Conservation (phyloP, 2,888 invertebrate genomes). For the Macrosoma leucophasiata region DNA sequence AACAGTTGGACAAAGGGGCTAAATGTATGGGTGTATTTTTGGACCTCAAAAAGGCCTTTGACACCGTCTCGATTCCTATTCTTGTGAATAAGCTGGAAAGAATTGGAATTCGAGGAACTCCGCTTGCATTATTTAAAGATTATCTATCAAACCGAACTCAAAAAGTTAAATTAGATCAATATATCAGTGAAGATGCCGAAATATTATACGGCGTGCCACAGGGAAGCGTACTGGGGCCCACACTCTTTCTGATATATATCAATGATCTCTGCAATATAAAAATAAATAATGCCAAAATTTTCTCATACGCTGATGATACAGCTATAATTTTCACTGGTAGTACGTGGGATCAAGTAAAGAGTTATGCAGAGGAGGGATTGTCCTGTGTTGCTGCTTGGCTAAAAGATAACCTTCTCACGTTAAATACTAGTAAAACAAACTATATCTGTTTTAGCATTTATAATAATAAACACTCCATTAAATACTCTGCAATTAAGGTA, state of each 20-base stretch:
- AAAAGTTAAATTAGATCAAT: background rate
- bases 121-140: slow-evolving; percentile 3
- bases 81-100: slow-evolving; percentile 10
- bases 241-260: slow-evolving; percentile 10
- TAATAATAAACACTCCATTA: no score
- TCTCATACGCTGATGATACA: slow-evolving; percentile 17
- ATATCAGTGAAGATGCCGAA: no score
- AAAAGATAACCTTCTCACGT: slow-evolving; percentile 9
- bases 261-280: slow-evolving; percentile 5
- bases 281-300: slow-evolving; percentile 1
- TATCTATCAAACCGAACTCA: background rate
- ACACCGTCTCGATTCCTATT: slow-evolving; percentile 16
- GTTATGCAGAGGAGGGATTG: slow-evolving; percentile 8
- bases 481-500: no score
- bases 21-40: slow-evolving; percentile 18
- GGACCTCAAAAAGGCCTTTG: slow-evolving; percentile 19
- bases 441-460: no score
- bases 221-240: slow-evolving; percentile 11
- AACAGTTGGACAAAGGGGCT: slow-evolving; percentile 10
- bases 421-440: slow-evolving; percentile 18
- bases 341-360: slow-evolving; percentile 8
- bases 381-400: slow-evolving; percentile 9
- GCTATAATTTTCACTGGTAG: slow-evolving; percentile 11
- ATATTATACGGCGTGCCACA: slow-evolving; percentile 9
- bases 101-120: slow-evolving; percentile 11